These are phyloP conservation scores for Takifugu bimaculatus DNA, from an alignment of 2,113 vertebrate genomes.

Conservation along the genomic window DNA sequence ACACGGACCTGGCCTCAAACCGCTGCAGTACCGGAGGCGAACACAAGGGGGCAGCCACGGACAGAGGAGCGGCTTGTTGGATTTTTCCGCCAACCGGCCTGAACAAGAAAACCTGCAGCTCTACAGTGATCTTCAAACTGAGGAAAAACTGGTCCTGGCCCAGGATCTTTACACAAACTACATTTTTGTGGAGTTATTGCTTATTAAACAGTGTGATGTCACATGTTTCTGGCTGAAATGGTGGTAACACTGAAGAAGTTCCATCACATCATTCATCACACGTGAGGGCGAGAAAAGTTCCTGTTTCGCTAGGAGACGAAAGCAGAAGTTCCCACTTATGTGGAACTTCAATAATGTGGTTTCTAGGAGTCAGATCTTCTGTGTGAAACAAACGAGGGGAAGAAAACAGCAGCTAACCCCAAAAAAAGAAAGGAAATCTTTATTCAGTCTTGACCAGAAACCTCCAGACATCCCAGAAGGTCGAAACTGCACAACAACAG, in stretches of 20 bases:
- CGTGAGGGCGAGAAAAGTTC: too few relatives aligned
- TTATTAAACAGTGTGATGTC: too few relatives aligned
- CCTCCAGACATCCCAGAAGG: slow-evolving; percentile 55
- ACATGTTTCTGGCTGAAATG: too few relatives aligned
- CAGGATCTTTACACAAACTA: too few relatives aligned
- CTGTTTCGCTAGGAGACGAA: neutral
- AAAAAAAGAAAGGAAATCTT: slow-evolving; percentile 71
- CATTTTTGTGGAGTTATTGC: too few relatives aligned
- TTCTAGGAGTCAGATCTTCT: neutral
- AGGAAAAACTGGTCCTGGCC: too few relatives aligned
- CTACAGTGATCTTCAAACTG: too few relatives aligned
- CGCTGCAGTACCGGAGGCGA: slow-evolving; percentile 20
- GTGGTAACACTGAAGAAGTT: too few relatives aligned
- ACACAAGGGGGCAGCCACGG: slow-evolving; percentile 57
- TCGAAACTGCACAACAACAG: slow-evolving; percentile 61
- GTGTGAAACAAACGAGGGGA: slow-evolving; percentile 4
- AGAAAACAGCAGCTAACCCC: slow-evolving; percentile 51
- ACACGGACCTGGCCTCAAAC: neutral
- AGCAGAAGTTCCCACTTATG: neutral
- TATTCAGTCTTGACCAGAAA: slow-evolving; percentile 65
- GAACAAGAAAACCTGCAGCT: neutral
- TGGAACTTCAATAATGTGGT: neutral
- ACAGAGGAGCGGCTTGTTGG: slow-evolving; percentile 7
- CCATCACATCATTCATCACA: too few relatives aligned
- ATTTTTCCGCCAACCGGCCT: slow-evolving; percentile 3